phyloP scores from a whole-genome alignment of 2,797 vertebrate species.

The Leucoraja ocellata region DNA sequence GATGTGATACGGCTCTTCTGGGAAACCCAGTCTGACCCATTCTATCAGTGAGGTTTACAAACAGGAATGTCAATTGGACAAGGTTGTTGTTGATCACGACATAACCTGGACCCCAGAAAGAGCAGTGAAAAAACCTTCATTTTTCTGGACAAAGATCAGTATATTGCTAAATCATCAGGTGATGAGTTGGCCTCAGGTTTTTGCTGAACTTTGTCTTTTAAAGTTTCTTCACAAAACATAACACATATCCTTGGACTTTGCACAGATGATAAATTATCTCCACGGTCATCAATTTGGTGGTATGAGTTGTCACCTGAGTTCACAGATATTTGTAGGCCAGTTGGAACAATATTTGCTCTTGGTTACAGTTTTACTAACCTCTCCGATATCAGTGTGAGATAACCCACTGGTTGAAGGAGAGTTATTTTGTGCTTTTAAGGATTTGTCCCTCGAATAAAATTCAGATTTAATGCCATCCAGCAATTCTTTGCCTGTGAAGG shows the following conservation, averaged over 20 bases:
- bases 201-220: background rate
- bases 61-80: background rate
- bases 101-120: background rate
- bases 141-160: background rate
- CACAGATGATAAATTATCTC: background rate
- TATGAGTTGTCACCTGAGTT: background rate
- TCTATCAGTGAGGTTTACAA: background rate
- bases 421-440: background rate
- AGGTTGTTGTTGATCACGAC: no score
- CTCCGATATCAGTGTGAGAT: background rate
- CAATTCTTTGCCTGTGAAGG: background rate
- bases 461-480: background rate
- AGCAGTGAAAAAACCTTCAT: background rate
- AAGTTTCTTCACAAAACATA: background rate
- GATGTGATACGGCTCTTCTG: background rate
- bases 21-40: background rate
- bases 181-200: background rate
- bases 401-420: background rate
- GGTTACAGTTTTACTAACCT: background rate
- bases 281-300: background rate
- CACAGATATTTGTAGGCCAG: background rate
- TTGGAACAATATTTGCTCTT: background rate
- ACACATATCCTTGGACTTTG: conserved; percentile 25
- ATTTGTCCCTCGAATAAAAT: no score
- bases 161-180: background rate